phyloP scores from a whole-genome alignment of 2,797 vertebrate species.

The Lates japonicus region DNA sequence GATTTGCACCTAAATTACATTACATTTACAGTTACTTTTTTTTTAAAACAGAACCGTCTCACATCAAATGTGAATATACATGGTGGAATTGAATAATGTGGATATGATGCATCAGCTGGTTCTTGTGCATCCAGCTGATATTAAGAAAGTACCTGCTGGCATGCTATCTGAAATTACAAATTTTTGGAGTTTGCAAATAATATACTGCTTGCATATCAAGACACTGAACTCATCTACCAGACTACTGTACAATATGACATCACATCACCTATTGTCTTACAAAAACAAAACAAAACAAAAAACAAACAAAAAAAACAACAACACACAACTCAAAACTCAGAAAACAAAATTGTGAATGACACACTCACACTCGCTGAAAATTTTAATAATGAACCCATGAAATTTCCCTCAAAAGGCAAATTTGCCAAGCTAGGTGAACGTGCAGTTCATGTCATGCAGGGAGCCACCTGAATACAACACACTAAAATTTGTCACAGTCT shows the following conservation, averaged over 20 bases:
- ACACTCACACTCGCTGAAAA: conserved; percentile 16
- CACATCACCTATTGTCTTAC: background rate
- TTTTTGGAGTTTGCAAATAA: background rate
- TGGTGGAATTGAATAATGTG: background rate
- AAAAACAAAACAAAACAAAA: conserved; percentile 1
- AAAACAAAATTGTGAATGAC: background rate
- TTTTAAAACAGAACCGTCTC: too few relatives aligned
- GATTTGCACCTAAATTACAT: background rate
- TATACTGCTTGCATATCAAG: conserved; percentile 1
- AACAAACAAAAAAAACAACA: too few relatives aligned
- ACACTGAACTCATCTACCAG: background rate
- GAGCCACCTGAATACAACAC: conserved; percentile 54
- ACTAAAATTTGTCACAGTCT: conserved; percentile 62
- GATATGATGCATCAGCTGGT: background rate
- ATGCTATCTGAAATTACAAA: background rate
- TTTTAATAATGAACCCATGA: conserved; percentile 36
- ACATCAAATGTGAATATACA: too few relatives aligned
- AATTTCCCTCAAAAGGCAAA: conserved; percentile 32
- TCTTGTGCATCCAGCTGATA: background rate
- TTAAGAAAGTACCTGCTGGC: too few relatives aligned
- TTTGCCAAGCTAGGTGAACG: conserved; percentile 34
- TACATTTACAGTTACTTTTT: too few relatives aligned
- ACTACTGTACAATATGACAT: background rate
- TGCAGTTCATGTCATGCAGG: conserved; percentile 25
- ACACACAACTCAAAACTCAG: too few relatives aligned